Evolutionary conservation across 2,797 vertebrate species (phyloP).

Genomic region (Lutjanus argentimaculatus): DNA sequence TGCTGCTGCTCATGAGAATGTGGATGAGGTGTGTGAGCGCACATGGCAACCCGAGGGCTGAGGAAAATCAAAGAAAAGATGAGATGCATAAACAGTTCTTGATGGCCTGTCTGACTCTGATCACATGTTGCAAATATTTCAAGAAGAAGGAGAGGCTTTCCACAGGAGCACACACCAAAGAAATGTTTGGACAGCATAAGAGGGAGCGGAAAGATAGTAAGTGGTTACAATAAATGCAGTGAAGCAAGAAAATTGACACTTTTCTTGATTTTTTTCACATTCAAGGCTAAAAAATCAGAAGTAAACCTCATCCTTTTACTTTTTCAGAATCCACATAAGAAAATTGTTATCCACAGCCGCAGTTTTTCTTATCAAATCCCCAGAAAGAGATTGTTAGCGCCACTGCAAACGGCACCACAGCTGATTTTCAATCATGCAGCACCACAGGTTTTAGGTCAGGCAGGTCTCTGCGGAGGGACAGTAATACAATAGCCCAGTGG

Average conservation of each 20-base stretch:
- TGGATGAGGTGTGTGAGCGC: conserved; percentile 19
- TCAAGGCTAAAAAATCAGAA: conserved; percentile 53
- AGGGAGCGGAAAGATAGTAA: conserved; percentile 20
- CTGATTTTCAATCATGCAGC: conserved; percentile 84
- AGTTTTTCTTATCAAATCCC: conserved; percentile 69
- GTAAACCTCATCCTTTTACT: conserved; percentile 36
- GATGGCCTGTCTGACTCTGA: conserved; percentile 50
- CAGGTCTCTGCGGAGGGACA: conserved; percentile 70
- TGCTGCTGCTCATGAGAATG: conserved; percentile 25
- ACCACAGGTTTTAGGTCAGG: conserved; percentile 81
- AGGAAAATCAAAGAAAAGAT: conserved; percentile 53
- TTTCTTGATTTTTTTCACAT: conserved; percentile 27
- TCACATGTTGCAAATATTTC: conserved; percentile 32
- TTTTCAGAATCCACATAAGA: conserved; percentile 40
- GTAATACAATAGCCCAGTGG: conserved; percentile 85
- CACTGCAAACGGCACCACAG: conserved; percentile 67
- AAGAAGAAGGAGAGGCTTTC: conserved; percentile 20
- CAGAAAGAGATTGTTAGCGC: conserved; percentile 72
- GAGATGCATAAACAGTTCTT: conserved; percentile 48
- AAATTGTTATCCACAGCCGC: conserved; percentile 46
- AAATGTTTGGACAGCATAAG: conserved; percentile 17
- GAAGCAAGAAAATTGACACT: conserved; percentile 19
- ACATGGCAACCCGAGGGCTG: conserved; percentile 8
- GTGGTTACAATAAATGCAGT: conserved; percentile 30
- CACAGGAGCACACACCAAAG: conserved; percentile 17